Conservation (phyloP, 2,113 vertebrate genomes). For the Chionis minor region DNA sequence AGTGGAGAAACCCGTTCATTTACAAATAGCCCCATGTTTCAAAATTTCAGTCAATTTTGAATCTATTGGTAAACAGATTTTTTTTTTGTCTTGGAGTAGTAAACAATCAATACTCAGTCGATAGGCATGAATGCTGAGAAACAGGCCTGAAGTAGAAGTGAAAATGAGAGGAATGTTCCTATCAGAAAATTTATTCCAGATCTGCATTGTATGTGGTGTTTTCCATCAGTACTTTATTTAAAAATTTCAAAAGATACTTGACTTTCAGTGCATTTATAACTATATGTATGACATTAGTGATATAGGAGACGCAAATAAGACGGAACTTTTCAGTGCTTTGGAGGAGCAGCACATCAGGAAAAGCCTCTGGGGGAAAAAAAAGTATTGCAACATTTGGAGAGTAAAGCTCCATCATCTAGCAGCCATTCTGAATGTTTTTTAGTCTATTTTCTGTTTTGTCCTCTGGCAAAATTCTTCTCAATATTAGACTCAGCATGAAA, state of each 20-base stretch:
- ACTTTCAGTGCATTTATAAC: not conserved
- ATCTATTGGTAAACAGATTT: not conserved
- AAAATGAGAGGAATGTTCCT: not conserved
- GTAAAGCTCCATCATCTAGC: not conserved
- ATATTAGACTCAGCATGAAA: not conserved
- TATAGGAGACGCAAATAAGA: not conserved
- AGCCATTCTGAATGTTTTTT: not conserved
- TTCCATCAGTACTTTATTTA: not conserved
- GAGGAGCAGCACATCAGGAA: not conserved
- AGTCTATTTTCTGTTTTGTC: not conserved
- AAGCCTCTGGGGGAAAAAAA: not conserved
- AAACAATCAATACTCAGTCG: not conserved
- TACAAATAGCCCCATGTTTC: not conserved
- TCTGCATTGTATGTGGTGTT: not conserved
- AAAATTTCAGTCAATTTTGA: not conserved
- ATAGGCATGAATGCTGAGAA: not conserved
- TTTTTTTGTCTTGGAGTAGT: not conserved
- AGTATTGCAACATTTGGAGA: not conserved
- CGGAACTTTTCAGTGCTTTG: not conserved
- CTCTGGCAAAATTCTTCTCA: not conserved
- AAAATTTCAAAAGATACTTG: not conserved
- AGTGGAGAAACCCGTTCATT: not conserved
- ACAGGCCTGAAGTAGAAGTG: not conserved
- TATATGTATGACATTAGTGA: not conserved
- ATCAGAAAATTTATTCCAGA: not conserved